A percentile compares a stretch with the other conserved stretches of the same genome.
phyloP scores from a whole-genome alignment of 2,113 vertebrate genomes.

The Amphilophus citrinellus region DNA sequence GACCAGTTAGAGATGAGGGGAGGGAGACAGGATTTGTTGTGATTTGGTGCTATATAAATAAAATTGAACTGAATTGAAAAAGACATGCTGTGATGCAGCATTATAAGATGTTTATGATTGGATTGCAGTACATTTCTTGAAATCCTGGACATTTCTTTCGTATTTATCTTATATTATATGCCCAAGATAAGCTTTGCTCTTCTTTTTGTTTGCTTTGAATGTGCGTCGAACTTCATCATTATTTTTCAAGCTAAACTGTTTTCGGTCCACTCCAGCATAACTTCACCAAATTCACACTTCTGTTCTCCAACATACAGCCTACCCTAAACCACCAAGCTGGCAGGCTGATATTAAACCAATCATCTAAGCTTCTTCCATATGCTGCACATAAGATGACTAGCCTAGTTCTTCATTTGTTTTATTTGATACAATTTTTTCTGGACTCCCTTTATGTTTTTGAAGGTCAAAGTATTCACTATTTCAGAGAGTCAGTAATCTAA shows the following conservation, averaged over 20 bases:
- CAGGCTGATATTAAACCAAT: background rate
- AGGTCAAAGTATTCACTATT: background rate
- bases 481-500: background rate
- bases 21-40: too few relatives aligned
- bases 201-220: background rate
- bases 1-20: too few relatives aligned
- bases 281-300: background rate
- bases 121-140: background rate
- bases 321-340: background rate
- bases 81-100: too few relatives aligned
- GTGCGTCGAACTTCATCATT: background rate
- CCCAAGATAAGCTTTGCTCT: background rate
- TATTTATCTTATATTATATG: background rate
- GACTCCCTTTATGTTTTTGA: background rate
- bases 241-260: background rate
- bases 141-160: background rate
- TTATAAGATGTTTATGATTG: background rate
- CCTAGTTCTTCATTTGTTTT: background rate
- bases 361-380: background rate
- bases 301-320: background rate
- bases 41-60: too few relatives aligned
- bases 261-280: background rate
- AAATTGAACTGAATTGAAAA: too few relatives aligned
- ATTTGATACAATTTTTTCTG: background rate
- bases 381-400: background rate